A percentile compares a stretch with the other conserved stretches of the same genome.
These are phyloP conservation scores for Phrynosoma platyrhinos DNA, from an alignment of 2,113 vertebrate genomes.

Conservation along the genomic window DNA sequence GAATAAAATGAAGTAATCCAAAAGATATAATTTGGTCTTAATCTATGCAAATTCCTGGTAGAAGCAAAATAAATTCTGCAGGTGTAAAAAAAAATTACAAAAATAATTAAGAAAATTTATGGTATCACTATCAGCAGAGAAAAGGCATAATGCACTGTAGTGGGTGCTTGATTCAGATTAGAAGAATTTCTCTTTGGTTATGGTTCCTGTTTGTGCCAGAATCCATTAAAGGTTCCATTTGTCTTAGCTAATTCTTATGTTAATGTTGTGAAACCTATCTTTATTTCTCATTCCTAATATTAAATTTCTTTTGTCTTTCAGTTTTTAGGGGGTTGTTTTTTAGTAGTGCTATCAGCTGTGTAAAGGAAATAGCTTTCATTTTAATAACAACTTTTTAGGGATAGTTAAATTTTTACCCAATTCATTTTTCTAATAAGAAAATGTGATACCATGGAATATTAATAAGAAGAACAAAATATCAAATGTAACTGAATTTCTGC, in stretches of 20 bases:
- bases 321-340: not conserved
- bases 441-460: not conserved
- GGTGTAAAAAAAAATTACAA: not conserved
- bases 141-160: not conserved
- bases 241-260: constrained; percentile 19
- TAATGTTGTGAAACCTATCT: constrained; percentile 15
- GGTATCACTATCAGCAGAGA: not conserved
- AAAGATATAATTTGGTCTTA: not conserved
- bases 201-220: not conserved
- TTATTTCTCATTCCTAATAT: not conserved
- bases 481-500: not conserved
- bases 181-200: not conserved
- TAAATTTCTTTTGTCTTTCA: not conserved
- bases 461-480: not conserved
- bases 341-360: not conserved
- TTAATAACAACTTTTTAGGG: not conserved
- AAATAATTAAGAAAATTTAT: constrained; percentile 3
- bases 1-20: no score
- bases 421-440: constrained; percentile 7
- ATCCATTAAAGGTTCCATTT: constrained; percentile 17
- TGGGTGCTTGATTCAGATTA: not conserved
- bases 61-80: not conserved
- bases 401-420: constrained; percentile 1
- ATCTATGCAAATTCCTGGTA: not conserved
- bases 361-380: not conserved